Conservation (phyloP, 2,888 invertebrate genomes). For the Nesidiocoris tenuis region DNA sequence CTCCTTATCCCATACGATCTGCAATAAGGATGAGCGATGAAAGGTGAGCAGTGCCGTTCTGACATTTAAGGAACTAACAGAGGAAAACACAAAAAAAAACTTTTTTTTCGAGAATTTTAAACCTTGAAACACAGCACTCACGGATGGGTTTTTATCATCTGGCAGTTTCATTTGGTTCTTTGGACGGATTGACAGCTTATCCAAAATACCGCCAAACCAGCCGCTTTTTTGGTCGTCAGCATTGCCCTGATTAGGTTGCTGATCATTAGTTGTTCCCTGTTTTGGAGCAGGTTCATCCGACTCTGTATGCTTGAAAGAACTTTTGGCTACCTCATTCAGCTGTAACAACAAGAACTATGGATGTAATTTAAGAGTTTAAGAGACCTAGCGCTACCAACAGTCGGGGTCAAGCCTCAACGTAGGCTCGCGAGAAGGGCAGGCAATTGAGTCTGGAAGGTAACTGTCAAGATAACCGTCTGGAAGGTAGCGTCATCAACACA, state of each 20-base stretch:
- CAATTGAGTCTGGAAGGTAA: too few relatives aligned
- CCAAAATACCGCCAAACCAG: conserved; percentile 87
- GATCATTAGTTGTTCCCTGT: not conserved
- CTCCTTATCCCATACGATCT: conserved; percentile 93
- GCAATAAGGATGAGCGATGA: conserved; percentile 48
- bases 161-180: conserved; percentile 96
- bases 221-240: conserved; percentile 55
- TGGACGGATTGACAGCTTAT: conserved; percentile 75
- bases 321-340: conserved; percentile 55
- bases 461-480: too few relatives aligned
- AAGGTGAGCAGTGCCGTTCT: too few relatives aligned
- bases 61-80: too few relatives aligned
- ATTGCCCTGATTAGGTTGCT: conserved; percentile 12
- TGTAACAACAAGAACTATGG: conserved; percentile 53
- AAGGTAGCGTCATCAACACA: too few relatives aligned
- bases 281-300: conserved; percentile 3
- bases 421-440: not conserved
- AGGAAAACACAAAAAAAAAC: too few relatives aligned
- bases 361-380: conserved; percentile 45
- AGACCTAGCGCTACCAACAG: too few relatives aligned
- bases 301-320: conserved; percentile 45
- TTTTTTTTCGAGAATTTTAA: not conserved
- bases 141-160: conserved; percentile 88
- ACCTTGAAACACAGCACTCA: conserved; percentile 55
- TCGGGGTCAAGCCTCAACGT: conserved; percentile 2